Evolutionary conservation across 1,140 invertebrate genomes (phyloP), one percentile per base, ranked within the genome.

Genomic region (Drosophila navojoa): DNA sequence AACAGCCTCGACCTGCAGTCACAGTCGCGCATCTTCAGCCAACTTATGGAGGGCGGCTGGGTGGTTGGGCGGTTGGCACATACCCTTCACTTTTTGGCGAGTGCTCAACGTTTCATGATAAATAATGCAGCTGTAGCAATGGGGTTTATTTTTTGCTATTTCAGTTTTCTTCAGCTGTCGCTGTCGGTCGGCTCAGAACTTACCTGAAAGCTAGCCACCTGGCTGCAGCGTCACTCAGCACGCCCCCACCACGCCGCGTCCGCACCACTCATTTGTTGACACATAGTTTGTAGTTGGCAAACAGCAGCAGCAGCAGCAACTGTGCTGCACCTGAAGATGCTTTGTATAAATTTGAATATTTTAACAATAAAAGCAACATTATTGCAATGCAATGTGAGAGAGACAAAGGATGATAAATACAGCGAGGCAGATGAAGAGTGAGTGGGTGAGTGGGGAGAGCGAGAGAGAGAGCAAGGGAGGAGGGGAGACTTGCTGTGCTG

Each of bases 261-360:
- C 19, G 13, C 40, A 13, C 15, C 50, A 15, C 63, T 72, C 80
- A 57, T 70, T 57, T 86, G 82, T 86, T 86, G 82, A 86, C 82
- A 86, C 82, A 86, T 82, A 82, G 82, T 86, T 86, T 86, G 82
- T 77, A 76, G 82, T 82, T 87, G 78, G 78, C 69, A 81, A 87
- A 86, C 81, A 77, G 79, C 47, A 66, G 76, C 73, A 81, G 57
- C 72, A 76, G 60, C 78, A 76, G 29, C 52, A 38, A 32, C 74
- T 70, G 72, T 75, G 64, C 54, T 53, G 70, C 38, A 52, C 45
- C 76, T 82, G 79, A 87, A 86, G 82, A 87, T 82, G 84, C 84
- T 77, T 86, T 82, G 82, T 87, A 86, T 86, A 86, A 86, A 86
- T 86, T 86, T 86, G 82, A 86, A 86, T 86, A 89, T 86, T 38